A percentile compares a stretch with the other conserved stretches of the same genome.
phyloP scores from a whole-genome alignment of 2,113 vertebrate genomes.

The rat (Rattus norvegicus) region DNA sequence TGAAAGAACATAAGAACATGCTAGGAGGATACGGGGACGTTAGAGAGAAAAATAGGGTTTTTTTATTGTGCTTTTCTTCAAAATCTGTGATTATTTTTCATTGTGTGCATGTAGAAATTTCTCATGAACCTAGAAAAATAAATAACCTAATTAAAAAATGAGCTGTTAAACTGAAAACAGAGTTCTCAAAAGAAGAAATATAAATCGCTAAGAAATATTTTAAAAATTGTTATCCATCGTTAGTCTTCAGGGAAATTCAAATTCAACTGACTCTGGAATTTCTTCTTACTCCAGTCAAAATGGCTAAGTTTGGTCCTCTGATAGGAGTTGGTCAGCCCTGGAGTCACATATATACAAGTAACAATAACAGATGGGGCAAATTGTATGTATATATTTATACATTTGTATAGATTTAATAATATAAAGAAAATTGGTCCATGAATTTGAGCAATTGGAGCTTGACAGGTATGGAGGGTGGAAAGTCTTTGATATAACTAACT shows the following conservation, averaged over 20 bases:
- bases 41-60: neutral
- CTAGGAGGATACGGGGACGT: accelerated
- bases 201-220: neutral
- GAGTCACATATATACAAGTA: neutral
- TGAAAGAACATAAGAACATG: too few relatives aligned
- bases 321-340: neutral
- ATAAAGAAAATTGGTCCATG: neutral
- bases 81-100: neutral
- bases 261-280: neutral
- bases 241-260: too few relatives aligned
- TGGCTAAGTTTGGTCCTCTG: neutral
- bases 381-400: neutral
- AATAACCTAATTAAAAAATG: neutral
- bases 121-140: neutral
- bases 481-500: neutral
- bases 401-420: neutral
- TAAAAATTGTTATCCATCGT: too few relatives aligned
- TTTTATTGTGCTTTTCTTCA: too few relatives aligned
- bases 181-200: neutral
- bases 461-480: neutral
- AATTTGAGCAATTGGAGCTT: neutral
- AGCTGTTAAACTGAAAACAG: neutral
- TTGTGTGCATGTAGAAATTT: neutral
- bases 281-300: neutral
- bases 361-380: neutral